Evolutionary conservation across 2,113 vertebrate species (phyloP).

Genomic region (Geococcyx californianus): DNA sequence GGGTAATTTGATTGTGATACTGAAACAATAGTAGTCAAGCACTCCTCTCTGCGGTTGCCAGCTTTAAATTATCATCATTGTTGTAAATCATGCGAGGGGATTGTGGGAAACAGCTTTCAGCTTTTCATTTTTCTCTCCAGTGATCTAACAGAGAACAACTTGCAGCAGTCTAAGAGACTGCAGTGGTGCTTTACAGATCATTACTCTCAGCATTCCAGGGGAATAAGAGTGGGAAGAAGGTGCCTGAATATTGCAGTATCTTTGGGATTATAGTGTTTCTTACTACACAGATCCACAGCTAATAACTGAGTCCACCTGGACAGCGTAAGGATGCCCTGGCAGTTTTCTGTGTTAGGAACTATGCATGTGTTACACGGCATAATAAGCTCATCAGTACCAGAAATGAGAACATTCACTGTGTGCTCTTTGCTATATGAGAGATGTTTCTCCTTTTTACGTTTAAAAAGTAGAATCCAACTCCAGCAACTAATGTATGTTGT

Average conservation of each 20-base stretch:
- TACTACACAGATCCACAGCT: background rate
- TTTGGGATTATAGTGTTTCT: background rate
- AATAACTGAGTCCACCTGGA: background rate
- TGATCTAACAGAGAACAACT: background rate
- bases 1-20: background rate
- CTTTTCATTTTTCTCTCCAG: background rate
- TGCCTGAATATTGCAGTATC: background rate
- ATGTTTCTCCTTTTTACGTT: background rate
- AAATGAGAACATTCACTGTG: accelerated
- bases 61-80: background rate
- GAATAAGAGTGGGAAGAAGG: background rate
- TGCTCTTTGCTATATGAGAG: background rate
- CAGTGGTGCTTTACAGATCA: background rate
- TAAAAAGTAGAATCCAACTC: background rate
- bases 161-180: background rate
- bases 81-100: background rate
- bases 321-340: background rate
- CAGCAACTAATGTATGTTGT: background rate
- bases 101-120: conserved; percentile 18
- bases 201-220: background rate
- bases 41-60: background rate
- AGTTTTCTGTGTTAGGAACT: background rate
- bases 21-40: background rate
- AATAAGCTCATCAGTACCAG: background rate
- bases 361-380: background rate